Conservation (phyloP, 2,888 invertebrate species). For the Incurvaria masculella region DNA sequence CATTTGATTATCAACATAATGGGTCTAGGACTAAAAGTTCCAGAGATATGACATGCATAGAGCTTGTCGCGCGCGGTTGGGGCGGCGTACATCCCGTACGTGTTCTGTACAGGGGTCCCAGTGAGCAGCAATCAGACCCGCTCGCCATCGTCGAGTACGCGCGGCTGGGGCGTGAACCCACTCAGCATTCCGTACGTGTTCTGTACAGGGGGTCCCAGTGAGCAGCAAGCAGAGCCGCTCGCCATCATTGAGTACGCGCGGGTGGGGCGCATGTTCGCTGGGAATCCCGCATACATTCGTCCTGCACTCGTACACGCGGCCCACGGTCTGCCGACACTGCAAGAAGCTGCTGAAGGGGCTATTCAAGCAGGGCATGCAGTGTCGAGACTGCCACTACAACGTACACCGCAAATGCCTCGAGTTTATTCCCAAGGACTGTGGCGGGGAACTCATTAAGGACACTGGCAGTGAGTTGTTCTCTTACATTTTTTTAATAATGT, state of each 20-base stretch:
- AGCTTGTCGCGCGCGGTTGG: too few species aligned
- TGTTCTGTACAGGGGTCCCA: too few species aligned
- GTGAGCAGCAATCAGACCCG: too few species aligned
- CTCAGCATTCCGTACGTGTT: too few species aligned
- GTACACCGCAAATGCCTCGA: conserved; percentile 85
- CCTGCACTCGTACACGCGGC: conserved; percentile 94
- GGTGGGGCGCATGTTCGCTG: conserved; percentile 24
- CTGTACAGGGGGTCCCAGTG: conserved; percentile 1
- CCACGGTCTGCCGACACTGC: conserved; percentile 95
- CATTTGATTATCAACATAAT: too few species aligned
- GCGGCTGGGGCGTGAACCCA: too few species aligned
- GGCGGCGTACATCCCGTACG: too few species aligned
- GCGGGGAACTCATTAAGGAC: conserved; percentile 64
- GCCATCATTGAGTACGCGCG: conserved; percentile 64
- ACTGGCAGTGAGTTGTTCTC: conserved; percentile 25
- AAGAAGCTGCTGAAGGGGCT: conserved; percentile 93
- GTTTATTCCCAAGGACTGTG: conserved; percentile 77
- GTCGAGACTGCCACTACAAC: conserved; percentile 89
- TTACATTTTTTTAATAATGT: too few species aligned
- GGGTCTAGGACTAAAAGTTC: too few species aligned
- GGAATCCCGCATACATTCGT: conserved; percentile 96
- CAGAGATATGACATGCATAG: too few species aligned
- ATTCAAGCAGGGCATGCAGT: conserved; percentile 91
- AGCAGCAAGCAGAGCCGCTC: conserved; percentile 61
- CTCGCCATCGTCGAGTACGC: too few species aligned